Base-by-base conservation (phyloP, 2,797 vertebrate species). In the Sebastes melanostomus region DNA sequence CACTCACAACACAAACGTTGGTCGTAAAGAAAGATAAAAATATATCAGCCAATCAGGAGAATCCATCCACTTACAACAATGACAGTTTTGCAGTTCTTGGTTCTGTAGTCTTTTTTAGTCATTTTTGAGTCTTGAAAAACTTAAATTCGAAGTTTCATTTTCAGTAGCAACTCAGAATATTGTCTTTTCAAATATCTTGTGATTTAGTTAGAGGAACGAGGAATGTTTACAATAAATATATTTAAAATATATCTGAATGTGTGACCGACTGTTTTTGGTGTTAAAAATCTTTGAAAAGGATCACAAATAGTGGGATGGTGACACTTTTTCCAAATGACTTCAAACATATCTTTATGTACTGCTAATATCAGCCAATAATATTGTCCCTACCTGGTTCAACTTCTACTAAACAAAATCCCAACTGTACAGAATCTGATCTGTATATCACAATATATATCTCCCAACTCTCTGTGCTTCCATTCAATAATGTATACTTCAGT, bases 1-100 rank as follows among this genome's bases (percentile, higher is more conserved):
- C 61, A 32, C 74, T 30, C 76, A 84, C 58, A 79, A 86, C 59
- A 68, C 55, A 20, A 75, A 62, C 4, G 3, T 0, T 16, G 46
- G 61, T n/a, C n/a, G 2, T 0, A 7, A 42, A 7, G n/a, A n/a
- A 24, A 42, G 10, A 30, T 9, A n/a, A 8, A 22, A 65, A 24
- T 13, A 8, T 3, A n/a, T 27, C 38, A 42, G 38, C 38, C 14
- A 42, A 42, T 16, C 38, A 16, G 38, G 38, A 18, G 38, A 42
- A 42, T 42, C 38, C 6, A 3, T 16, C 14, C 38, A 16, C 3
- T 6, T 42, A 42, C 38, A 42, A 13, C 36, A 38, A 5, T 38
- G 36, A 38, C 12, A 38, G 36, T 38, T 38, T 38, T 38, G 36
- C 12, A 38, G 12, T 38, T 38, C 36, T 38, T 5, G 36, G 36